phyloP scores from a whole-genome alignment of 2,888 invertebrate genomes.

The Hipparchia sbordonii region DNA sequence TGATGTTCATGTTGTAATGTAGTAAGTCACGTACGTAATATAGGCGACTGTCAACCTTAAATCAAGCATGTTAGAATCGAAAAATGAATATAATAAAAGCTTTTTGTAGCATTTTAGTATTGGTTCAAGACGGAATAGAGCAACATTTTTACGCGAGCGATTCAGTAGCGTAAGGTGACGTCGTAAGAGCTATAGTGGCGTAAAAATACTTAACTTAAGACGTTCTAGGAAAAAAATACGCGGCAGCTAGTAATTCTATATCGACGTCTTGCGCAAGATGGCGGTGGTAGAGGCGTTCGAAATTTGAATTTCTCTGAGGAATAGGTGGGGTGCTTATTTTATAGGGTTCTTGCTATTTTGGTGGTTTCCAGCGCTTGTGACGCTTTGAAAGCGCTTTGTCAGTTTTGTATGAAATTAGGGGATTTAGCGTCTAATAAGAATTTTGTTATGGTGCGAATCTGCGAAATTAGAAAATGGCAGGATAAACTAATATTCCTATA shows the following conservation, averaged over 20 bases:
- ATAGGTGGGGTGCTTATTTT: conserved; percentile 71
- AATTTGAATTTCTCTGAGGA: conserved; percentile 80
- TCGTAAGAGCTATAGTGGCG: conserved; percentile 79
- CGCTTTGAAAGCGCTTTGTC: conserved; percentile 44
- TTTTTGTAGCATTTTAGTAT: conserved; percentile 44
- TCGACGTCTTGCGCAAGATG: conserved; percentile 82
- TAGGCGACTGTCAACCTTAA: conserved; percentile 40
- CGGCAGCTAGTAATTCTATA: conserved; percentile 77
- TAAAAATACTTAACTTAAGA: conserved; percentile 80
- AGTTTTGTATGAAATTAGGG: conserved; percentile 50
- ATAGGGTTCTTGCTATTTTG: conserved; percentile 44
- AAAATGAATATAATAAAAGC: conserved; percentile 17
- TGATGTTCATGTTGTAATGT: conserved; percentile 41
- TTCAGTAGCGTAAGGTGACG: conserved; percentile 75
- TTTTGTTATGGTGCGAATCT: conserved; percentile 20
- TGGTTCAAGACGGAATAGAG: conserved; percentile 59
- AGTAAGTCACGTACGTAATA: conserved; percentile 37
- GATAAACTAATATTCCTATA: too few species aligned
- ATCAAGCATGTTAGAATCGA: accelerated
- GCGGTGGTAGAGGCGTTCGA: conserved; percentile 76
- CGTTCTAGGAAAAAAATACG: conserved; percentile 77
- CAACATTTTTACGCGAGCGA: conserved; percentile 80
- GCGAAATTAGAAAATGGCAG: background rate
- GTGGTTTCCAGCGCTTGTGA: conserved; percentile 38
- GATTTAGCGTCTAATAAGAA: conserved; percentile 48